Conservation (phyloP, 30 jellyfish, hydroid and myxozoan genomes). For the Cassiopea xamachana region DNA sequence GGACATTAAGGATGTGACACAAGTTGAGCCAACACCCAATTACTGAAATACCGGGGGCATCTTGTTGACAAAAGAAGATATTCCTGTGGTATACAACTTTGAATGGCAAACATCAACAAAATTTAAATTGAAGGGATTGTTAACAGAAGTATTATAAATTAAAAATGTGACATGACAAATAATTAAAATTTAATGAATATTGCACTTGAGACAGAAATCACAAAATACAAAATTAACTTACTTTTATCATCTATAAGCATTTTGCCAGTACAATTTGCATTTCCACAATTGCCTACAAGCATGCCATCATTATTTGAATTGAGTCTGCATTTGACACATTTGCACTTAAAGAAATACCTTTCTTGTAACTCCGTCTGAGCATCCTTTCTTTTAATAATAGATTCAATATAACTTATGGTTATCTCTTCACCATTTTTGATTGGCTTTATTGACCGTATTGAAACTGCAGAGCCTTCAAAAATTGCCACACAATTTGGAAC, state of each 20-base stretch:
- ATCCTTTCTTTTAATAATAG: constrained; percentile 51
- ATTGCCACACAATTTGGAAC: constrained; percentile 83
- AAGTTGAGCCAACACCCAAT: too few relatives aligned
- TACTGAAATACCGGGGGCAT: too few relatives aligned
- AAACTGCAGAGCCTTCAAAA: constrained; percentile 60
- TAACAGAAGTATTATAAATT: too few relatives aligned
- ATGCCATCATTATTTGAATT: constrained; percentile 10
- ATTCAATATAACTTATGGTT: constrained; percentile 71
- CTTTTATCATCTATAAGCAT: background rate
- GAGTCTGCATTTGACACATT: constrained; percentile 63
- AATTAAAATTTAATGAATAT: too few relatives aligned
- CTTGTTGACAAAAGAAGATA: too few relatives aligned
- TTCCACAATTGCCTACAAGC: constrained; percentile 20
- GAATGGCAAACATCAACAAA: too few relatives aligned
- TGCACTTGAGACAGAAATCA: too few relatives aligned
- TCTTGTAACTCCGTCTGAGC: constrained; percentile 73
- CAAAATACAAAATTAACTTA: background rate
- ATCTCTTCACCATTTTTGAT: constrained; percentile 77
- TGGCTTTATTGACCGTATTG: constrained; percentile 61
- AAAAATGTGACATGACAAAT: too few relatives aligned
- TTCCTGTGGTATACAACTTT: too few relatives aligned
- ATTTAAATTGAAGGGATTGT: too few relatives aligned
- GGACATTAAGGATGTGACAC: too few relatives aligned
- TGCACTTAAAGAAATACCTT: constrained; percentile 82
- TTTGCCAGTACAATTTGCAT: constrained; percentile 6